Percentiles rank a stretch among this genome's conserved stretches.
Conservation (phyloP, 2,113 vertebrate genomes). For the Bucco capensis region DNA sequence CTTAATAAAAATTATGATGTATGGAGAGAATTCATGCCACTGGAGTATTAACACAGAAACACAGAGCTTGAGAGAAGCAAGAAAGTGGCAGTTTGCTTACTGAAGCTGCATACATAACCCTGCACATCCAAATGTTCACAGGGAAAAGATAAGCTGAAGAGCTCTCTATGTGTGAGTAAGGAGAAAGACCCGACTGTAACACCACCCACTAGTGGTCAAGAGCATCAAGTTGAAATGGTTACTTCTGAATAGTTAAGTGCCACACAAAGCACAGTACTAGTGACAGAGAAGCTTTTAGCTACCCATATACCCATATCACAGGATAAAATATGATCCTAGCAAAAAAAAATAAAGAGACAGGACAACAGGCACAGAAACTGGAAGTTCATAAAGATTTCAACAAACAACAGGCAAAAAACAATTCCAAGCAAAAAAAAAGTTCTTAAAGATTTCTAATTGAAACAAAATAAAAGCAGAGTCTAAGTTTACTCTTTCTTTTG, state of each 20-base stretch:
- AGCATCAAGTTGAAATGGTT: background rate
- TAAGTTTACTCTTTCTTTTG: background rate
- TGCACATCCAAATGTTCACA: background rate
- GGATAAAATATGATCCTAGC: background rate
- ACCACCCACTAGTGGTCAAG: background rate
- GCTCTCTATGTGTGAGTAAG: fast-evolving
- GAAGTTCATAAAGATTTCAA: background rate
- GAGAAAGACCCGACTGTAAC: background rate
- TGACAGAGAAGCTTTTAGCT: background rate
- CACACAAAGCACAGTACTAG: background rate
- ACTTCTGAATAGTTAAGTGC: background rate
- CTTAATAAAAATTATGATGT: background rate
- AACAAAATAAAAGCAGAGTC: background rate
- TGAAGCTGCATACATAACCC: background rate
- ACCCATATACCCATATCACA: background rate
- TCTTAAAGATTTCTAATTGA: background rate
- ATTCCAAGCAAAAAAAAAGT: background rate
- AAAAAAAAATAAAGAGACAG: background rate
- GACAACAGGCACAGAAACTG: background rate
- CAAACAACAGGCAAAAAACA: background rate
- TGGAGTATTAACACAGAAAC: background rate
- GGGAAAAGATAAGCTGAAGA: background rate
- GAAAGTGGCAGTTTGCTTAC: background rate
- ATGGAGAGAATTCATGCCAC: background rate
- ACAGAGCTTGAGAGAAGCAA: background rate